phyloP scores from a whole-genome alignment of 1,140 invertebrate genomes.

The Pteromalus puparum region DNA sequence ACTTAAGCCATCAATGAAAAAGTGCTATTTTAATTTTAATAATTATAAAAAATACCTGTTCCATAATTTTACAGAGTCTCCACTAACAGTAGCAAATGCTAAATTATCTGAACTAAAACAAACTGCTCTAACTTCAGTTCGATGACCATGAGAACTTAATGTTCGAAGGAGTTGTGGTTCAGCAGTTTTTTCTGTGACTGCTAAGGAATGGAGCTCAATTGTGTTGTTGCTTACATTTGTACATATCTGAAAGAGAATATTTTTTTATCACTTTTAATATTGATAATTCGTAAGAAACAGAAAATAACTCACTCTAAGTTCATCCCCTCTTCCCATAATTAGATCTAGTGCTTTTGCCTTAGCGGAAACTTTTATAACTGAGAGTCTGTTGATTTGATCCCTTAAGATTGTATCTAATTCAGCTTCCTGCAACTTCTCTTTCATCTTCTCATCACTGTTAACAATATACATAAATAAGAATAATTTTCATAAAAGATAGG shows the following conservation, averaged over 20 bases:
- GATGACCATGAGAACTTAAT: conserved; percentile 84
- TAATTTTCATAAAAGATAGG: background rate
- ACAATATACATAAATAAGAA: background rate
- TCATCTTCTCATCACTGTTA: conserved; percentile 64
- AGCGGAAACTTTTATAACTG: conserved; percentile 79
- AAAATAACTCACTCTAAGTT: conserved; percentile 78
- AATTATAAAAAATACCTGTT: conserved; percentile 80
- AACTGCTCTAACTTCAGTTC: conserved; percentile 90
- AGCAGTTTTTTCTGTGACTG: conserved; percentile 73
- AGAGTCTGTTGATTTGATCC: conserved; percentile 86
- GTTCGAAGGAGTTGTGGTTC: conserved; percentile 75
- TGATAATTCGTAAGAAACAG: conserved; percentile 20
- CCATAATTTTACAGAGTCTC: conserved; percentile 95
- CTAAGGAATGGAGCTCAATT: conserved; percentile 80
- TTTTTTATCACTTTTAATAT: background rate
- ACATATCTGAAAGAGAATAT: conserved; percentile 66
- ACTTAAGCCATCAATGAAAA: too few relatives aligned
- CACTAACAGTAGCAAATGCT: conserved; percentile 89
- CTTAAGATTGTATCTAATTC: conserved; percentile 75
- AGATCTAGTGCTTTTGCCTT: conserved; percentile 85
- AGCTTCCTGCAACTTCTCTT: conserved; percentile 58
- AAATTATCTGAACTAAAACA: conserved; percentile 94
- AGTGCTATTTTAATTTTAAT: too few relatives aligned
- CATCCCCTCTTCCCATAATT: conserved; percentile 80
- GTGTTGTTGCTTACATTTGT: conserved; percentile 81